Conservation (phyloP, 1,140 invertebrate genomes). For the Anthonomus grandis region DNA sequence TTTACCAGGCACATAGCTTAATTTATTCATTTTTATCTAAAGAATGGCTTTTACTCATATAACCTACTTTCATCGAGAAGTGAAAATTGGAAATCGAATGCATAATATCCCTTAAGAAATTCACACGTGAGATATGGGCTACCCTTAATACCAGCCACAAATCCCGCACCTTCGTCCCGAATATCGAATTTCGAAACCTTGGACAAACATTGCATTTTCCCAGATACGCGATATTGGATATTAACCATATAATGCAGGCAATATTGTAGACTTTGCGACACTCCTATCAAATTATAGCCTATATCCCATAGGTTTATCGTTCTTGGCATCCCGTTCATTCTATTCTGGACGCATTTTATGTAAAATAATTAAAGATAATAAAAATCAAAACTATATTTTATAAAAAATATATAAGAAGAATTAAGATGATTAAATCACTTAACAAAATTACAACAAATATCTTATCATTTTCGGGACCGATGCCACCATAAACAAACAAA, state of each 20-base stretch:
- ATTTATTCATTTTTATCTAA: no score
- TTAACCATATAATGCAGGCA: slow-evolving; percentile 16
- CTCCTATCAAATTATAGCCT: slow-evolving; percentile 13
- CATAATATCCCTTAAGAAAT: slow-evolving; percentile 8
- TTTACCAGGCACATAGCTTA: no score
- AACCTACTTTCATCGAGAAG: not conserved
- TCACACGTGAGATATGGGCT: slow-evolving; percentile 7
- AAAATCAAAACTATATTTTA: no score
- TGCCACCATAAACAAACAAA: no score
- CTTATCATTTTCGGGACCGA: no score
- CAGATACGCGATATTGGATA: slow-evolving; percentile 16
- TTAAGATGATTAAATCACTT: no score
- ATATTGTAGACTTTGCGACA: slow-evolving; percentile 19
- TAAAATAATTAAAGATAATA: no score
- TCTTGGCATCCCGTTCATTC: no score
- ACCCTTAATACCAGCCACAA: slow-evolving; percentile 16
- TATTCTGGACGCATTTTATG: no score
- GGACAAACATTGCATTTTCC: slow-evolving; percentile 22
- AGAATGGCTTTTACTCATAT: no score
- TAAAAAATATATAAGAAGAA: no score
- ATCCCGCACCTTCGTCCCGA: slow-evolving; percentile 5
- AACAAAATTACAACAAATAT: no score
- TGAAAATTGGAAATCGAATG: not conserved
- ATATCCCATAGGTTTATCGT: slow-evolving; percentile 2
- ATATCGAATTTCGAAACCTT: slow-evolving; percentile 21